These are phyloP conservation scores for Regulus satrapa DNA, from an alignment of 2,113 vertebrate species.

Conservation along the genomic window DNA sequence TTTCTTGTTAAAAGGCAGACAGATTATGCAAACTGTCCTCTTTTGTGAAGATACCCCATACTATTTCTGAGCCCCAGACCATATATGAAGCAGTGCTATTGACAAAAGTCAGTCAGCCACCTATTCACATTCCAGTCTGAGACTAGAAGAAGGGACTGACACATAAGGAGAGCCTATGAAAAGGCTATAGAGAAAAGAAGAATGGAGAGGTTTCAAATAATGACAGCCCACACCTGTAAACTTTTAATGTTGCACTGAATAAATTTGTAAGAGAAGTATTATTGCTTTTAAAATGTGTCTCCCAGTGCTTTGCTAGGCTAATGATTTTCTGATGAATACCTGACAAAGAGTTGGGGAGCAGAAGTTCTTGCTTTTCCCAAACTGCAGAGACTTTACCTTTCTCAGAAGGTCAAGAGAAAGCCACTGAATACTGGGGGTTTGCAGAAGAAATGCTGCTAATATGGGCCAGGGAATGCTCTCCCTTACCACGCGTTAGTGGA, in stretches of 20 bases:
- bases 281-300: not conserved
- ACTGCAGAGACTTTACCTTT: not conserved
- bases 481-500: not conserved
- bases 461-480: not conserved
- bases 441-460: not conserved
- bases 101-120: not conserved
- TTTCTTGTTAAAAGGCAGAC: not conserved
- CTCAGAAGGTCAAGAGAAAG: not conserved
- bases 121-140: not conserved
- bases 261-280: not conserved
- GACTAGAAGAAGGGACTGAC: not conserved
- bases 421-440: not conserved
- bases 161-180: not conserved
- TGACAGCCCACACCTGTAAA: not conserved
- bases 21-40: not conserved
- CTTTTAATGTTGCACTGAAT: not conserved
- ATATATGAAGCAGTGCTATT: not conserved
- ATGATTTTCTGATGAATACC: not conserved
- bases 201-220: constrained; percentile 4
- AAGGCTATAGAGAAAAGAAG: not conserved
- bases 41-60: not conserved
- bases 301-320: not conserved
- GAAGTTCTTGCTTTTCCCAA: not conserved
- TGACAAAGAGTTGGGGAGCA: not conserved
- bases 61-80: not conserved